Base-by-base conservation (phyloP, 2,797 vertebrate genomes). In the Pantherophis alleghaniensis region DNA sequence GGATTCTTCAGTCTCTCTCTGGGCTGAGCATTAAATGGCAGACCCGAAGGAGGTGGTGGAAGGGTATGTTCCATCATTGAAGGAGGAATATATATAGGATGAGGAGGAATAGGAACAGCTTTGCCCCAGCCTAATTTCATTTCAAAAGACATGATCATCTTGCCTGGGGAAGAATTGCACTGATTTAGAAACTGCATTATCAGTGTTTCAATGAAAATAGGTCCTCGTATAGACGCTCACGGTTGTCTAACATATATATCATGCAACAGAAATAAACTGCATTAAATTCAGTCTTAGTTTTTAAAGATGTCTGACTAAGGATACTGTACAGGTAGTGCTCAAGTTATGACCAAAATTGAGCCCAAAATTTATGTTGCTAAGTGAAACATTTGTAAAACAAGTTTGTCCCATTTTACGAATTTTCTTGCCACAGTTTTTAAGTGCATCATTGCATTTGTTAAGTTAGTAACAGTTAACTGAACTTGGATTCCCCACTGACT, bases 61-160 rank as follows among this genome's bases (percentile, higher is more conserved):
- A 99, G 98, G 2, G 99, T 99, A 95, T 99, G 99, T 97, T 99
- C 99, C 99, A 99, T 99, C 99, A 99, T 99, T 91, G 99, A 99
- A 94, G 99, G 99, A 26, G 99, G 99, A 98, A 99, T 99, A 98
- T 99, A 99, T 97, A 99, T 99, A 93, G 99, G 99, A 97, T 99
- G 99, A 94, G 99, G 99, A 87, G 99, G 99, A 91, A 99, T 99
- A 95, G 99, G 99, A 93, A 99, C 99, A 94, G 99, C 99, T 98
- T 99, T 99, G 96, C 99, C 99, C 99, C 99, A 99, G 26, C 99
- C 99, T 96, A 99, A 97, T 98, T 99, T 99, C 99, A 99, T 99
- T 98, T 99, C 99, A 98, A 99, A 99, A 90, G 99, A 99, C 99
- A 99, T 99, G 87, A 99, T 99, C 98, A 99, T 99, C 98, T 99